phyloP scores from a whole-genome alignment of 2,888 invertebrate species.

The Baccha elongata region DNA sequence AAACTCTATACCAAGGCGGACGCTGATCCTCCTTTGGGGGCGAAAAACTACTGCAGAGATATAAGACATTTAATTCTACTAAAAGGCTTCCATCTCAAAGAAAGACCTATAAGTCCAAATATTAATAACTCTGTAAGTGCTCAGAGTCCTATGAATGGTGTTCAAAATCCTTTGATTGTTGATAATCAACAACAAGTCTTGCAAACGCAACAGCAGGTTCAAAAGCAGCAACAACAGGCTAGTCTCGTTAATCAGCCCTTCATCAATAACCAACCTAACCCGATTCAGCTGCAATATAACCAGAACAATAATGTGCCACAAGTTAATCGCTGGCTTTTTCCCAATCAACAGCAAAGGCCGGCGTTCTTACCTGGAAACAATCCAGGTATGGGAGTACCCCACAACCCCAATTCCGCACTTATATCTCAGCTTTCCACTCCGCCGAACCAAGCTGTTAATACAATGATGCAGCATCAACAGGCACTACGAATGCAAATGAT shows the following conservation, averaged over 20 bases:
- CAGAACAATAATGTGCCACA: slow-evolving; percentile 75
- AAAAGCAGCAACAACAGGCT: slow-evolving; percentile 62
- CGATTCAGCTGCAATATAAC: slow-evolving; percentile 78
- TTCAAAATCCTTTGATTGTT: slow-evolving; percentile 56
- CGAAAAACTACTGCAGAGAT: slow-evolving; percentile 96
- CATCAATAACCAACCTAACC: slow-evolving; percentile 79
- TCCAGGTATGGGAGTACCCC: slow-evolving; percentile 75
- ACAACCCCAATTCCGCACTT: slow-evolving; percentile 83
- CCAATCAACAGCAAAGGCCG: slow-evolving; percentile 74
- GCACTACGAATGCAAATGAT: slow-evolving; percentile 80
- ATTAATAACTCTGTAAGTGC: slow-evolving; percentile 74
- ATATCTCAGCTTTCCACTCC: slow-evolving; percentile 87
- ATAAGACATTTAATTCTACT: slow-evolving; percentile 90
- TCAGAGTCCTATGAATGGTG: slow-evolving; percentile 74
- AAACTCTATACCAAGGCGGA: slow-evolving; percentile 95
- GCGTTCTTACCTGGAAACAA: slow-evolving; percentile 53
- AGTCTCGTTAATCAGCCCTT: slow-evolving; percentile 76
- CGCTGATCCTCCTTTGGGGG: slow-evolving; percentile 91
- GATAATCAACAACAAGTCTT: slow-evolving; percentile 67
- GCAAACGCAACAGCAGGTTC: slow-evolving; percentile 51
- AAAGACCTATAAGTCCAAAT: slow-evolving; percentile 86
- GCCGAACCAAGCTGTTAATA: slow-evolving; percentile 79
- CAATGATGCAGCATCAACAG: slow-evolving; percentile 78
- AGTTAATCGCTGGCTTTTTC: slow-evolving; percentile 73
- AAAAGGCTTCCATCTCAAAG: slow-evolving; percentile 88